Evolutionary conservation across 1,140 invertebrate genomes (phyloP).

Genomic region (Hylaeus anthracinus): DNA sequence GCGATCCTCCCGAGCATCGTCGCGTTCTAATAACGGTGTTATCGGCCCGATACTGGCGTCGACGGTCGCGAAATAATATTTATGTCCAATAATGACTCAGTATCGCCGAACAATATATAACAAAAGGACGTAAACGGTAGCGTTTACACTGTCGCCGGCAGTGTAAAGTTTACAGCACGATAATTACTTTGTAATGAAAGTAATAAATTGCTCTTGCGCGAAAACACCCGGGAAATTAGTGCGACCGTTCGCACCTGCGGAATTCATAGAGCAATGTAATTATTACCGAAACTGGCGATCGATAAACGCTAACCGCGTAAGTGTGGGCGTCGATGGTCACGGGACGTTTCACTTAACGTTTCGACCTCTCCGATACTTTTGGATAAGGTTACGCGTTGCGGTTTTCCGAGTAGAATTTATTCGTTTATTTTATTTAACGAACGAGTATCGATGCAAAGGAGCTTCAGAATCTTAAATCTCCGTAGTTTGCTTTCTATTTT

Average conservation of each 20-base stretch:
- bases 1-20: neutral
- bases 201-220: slow-evolving; percentile 3
- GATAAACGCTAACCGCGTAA: neutral
- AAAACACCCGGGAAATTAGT: slow-evolving; percentile 2
- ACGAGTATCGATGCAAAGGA: too few species aligned
- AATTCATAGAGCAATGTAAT: neutral
- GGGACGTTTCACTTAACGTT: neutral
- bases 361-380: too few species aligned
- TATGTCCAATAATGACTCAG: slow-evolving; percentile 31
- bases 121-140: neutral
- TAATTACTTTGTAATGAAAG: slow-evolving; percentile 32
- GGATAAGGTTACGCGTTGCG: neutral
- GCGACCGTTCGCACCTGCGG: neutral
- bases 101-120: slow-evolving; percentile 30
- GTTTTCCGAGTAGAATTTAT: too few species aligned
- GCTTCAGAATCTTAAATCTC: too few species aligned
- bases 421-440: too few species aligned
- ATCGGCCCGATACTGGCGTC: slow-evolving; percentile 18
- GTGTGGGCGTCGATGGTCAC: neutral
- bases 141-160: neutral
- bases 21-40: neutral
- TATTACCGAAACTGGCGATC: neutral
- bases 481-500: too few species aligned
- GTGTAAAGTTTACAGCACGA: neutral
- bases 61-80: slow-evolving; percentile 28